Evolutionary conservation across 2,888 invertebrate species (phyloP), one percentile per base, ranked within the genome.

Genomic region (Spodoptera picta): DNA sequence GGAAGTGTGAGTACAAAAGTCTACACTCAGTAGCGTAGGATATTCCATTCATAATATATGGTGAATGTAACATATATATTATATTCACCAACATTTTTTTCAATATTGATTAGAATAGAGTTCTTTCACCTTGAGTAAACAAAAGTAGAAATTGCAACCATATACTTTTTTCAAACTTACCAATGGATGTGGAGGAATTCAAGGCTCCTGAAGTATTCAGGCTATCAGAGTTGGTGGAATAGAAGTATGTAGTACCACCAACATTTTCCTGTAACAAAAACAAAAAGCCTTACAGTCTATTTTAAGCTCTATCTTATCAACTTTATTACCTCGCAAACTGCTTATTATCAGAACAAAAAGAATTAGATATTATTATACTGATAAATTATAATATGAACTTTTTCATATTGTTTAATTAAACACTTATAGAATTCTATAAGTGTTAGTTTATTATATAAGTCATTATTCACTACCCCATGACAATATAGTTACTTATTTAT

Each of bases 171-270:
- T 42, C 7, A 19, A 27, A 70, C 81, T 86, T 85, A 90, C 93
- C 93, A 45, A 92, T 86, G n/a, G 88, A 81, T 2, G 89, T 87
- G 7, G 94, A 87, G 12, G 92, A 83, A 75, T 87, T 93, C 58
- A 91, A 85, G 85, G 14, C 87, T 89, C 87, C 92, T 12, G 93
- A 90, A 62, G 93, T 87, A 76, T 94, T 93, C 70, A 93, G 85
- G 70, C 91, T 90, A 81, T 95, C 96, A 65, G 95, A 91, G 49
- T 90, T 93, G 67, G 97, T 96, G 44, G 97, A 96, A 90, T 98
- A 99, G 92, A 98, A 99, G 90, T 99, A 99, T 53, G 99, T 99
- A 14, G 99, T 99, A 31, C 99, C 99, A 60, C 98, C 98, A 69
- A 98, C 98, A 95, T 98, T 98, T 92, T 98, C 98, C 96, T 98